Conservation (phyloP, 2,113 vertebrate genomes). For the Pundamilia nyererei region DNA sequence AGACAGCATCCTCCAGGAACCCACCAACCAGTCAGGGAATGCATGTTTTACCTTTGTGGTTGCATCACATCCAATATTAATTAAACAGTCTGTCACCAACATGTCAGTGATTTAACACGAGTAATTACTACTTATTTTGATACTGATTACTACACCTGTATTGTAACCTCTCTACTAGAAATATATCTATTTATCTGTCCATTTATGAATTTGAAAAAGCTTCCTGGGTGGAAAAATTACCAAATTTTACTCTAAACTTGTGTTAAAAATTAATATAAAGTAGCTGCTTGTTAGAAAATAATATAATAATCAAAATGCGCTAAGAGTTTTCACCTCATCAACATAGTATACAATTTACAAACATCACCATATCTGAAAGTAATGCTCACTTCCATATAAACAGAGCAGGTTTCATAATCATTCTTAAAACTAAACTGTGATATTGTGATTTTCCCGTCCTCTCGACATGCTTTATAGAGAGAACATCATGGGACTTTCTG, state of each 20-base stretch:
- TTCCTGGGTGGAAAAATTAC: not conserved
- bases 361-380: not conserved
- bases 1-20: not conserved
- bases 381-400: not conserved
- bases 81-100: not conserved
- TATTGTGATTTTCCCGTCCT: not conserved
- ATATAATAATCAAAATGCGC: not conserved
- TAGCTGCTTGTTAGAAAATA: not conserved
- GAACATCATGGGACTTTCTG: not conserved
- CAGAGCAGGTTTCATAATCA: not conserved
- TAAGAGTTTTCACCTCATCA: not conserved
- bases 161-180: no score
- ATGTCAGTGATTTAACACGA: not conserved
- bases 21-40: not conserved
- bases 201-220: not conserved
- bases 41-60: not conserved
- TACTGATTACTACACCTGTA: not conserved
- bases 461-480: not conserved
- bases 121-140: not conserved
- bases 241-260: not conserved
- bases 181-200: not conserved
- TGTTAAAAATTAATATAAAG: not conserved
- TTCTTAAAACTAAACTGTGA: not conserved
- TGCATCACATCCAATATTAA: not conserved
- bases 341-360: not conserved